Conservation (phyloP, 2,888 invertebrate species). For the Trilocha varians region DNA sequence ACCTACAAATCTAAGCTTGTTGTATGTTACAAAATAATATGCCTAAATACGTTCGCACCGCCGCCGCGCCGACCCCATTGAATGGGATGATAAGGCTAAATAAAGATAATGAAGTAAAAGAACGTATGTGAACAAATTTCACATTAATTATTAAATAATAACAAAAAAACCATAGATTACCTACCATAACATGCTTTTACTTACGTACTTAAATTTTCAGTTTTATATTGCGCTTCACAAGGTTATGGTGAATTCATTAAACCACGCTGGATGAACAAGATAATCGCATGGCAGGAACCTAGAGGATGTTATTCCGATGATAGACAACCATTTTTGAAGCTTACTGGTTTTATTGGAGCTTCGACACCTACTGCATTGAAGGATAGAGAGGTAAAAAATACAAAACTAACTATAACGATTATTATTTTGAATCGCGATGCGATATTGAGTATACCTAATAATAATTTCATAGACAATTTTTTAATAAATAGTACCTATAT, state of each 20-base stretch:
- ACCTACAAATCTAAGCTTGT: not conserved
- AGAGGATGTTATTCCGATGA: constrained; percentile 61
- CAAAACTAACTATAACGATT: too few species aligned
- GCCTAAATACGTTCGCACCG: not conserved
- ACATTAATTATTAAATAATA: too few species aligned
- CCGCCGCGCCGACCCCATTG: too few species aligned
- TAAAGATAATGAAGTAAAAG: too few species aligned
- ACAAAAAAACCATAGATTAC: too few species aligned
- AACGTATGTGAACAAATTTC: not conserved
- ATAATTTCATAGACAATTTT: too few species aligned
- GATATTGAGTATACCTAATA: too few species aligned
- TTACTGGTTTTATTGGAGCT: constrained; percentile 53
- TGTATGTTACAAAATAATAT: not conserved
- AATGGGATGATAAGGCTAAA: too few species aligned
- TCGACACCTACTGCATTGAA: constrained; percentile 28
- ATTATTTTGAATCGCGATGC: too few species aligned
- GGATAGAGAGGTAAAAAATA: constrained; percentile 52
- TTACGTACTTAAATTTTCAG: constrained; percentile 28
- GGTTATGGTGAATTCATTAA: constrained; percentile 67
- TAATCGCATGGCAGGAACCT: constrained; percentile 62
- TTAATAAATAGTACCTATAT: too few species aligned
- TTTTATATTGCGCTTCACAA: constrained; percentile 53
- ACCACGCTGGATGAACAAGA: constrained; percentile 65
- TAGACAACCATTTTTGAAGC: constrained; percentile 48
- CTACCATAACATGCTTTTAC: too few species aligned